Percentiles rank a stretch among this genome's conserved stretches.
Evolutionary conservation across 2,888 invertebrate species (phyloP).

Genomic region (Tuberolachnus salignus): DNA sequence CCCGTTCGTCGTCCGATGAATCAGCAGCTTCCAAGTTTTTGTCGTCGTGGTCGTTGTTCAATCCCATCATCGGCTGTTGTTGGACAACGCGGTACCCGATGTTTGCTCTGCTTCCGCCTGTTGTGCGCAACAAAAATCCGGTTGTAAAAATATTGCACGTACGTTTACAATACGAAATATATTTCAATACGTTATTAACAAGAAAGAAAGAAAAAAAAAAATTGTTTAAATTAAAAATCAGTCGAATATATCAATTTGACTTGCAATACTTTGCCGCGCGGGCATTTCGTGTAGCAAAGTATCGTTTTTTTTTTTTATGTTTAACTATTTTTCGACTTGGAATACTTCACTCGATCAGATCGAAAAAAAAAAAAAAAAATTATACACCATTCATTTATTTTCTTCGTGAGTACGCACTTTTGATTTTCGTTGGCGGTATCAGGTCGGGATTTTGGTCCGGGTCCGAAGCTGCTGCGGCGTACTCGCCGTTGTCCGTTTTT

Average conservation of each 20-base stretch:
- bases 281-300: too few species aligned
- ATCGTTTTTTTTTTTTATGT: too few species aligned
- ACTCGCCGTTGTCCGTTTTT: conserved; percentile 6
- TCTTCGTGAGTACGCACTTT: conserved; percentile 22
- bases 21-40: conserved; percentile 10
- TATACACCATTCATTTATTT: background rate
- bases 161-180: too few species aligned
- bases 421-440: conserved; percentile 63
- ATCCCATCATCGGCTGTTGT: conserved; percentile 23
- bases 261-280: too few species aligned
- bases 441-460: conserved; percentile 67
- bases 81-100: conserved; percentile 44
- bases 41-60: conserved; percentile 1
- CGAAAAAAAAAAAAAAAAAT: background rate
- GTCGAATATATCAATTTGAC: too few species aligned
- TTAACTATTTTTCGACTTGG: too few species aligned
- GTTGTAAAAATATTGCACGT: too few species aligned
- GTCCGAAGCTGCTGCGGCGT: conserved; percentile 29
- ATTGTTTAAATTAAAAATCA: too few species aligned
- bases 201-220: too few species aligned
- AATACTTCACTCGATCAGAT: too few species aligned
- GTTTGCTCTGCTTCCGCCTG: conserved; percentile 37
- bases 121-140: too few species aligned
- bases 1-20: conserved; percentile 50
- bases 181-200: too few species aligned